Conservation (phyloP, 2,888 invertebrate species). For the Ophioninae sp. region DNA sequence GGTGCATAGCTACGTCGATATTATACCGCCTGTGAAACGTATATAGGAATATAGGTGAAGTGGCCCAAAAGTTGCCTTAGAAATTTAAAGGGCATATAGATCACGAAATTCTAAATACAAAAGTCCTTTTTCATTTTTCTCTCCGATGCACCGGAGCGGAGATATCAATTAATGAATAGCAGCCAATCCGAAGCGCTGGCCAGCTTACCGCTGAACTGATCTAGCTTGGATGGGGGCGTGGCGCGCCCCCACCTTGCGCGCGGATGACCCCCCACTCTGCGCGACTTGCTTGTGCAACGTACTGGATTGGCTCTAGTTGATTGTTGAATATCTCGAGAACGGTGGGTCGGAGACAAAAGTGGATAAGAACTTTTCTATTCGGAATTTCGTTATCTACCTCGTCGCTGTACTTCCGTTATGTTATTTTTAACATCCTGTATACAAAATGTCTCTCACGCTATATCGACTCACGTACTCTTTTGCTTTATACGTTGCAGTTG, state of each 20-base stretch:
- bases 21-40: constrained; percentile 13
- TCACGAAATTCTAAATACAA: not conserved
- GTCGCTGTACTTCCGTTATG: not conserved
- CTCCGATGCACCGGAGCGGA: not conserved
- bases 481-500: constrained; percentile 85
- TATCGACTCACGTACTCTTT: constrained; percentile 61
- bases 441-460: constrained; percentile 13
- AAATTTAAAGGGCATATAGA: not conserved
- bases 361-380: not conserved
- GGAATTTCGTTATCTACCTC: not conserved
- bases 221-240: not conserved
- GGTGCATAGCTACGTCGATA: constrained; percentile 5
- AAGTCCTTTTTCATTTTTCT: not conserved
- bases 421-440: not conserved
- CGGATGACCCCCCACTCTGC: not conserved
- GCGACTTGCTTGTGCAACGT: too few species aligned
- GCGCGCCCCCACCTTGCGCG: not conserved
- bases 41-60: not conserved
- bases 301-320: not conserved
- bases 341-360: not conserved
- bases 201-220: too few species aligned
- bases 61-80: not conserved
- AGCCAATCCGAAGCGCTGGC: not conserved
- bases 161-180: not conserved
- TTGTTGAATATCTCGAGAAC: not conserved